A percentile compares a stretch with the other conserved stretches of the same genome.
Conservation (phyloP, 2,888 invertebrate genomes). For the Schizotus pectinicornis region DNA sequence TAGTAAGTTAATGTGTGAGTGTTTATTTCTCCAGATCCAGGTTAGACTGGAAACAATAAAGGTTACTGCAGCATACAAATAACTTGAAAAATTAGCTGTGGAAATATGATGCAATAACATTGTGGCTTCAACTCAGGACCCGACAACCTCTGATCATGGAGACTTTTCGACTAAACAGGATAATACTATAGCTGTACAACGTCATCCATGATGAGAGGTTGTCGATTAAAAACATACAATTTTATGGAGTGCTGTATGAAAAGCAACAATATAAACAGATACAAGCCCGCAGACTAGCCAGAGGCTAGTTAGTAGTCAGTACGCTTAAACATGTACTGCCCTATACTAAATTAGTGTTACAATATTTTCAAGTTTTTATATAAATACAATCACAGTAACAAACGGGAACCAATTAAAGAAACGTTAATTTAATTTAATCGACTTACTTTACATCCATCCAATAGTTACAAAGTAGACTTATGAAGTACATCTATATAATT, state of each 20-base stretch:
- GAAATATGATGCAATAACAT: slow-evolving; percentile 26
- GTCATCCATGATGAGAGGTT: slow-evolving; percentile 9
- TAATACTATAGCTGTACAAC: slow-evolving; percentile 5
- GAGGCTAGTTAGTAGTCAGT: slow-evolving; percentile 26
- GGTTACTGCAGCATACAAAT: slow-evolving; percentile 37
- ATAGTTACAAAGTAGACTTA: slow-evolving; percentile 42
- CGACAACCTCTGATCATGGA: slow-evolving; percentile 13
- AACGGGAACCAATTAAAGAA: slow-evolving; percentile 52
- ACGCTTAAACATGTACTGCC: slow-evolving; percentile 11
- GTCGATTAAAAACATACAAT: slow-evolving; percentile 13
- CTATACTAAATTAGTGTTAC: slow-evolving; percentile 43
- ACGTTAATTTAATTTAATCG: slow-evolving; percentile 33
- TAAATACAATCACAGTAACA: slow-evolving; percentile 58
- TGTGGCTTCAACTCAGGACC: slow-evolving; percentile 18
- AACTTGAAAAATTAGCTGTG: slow-evolving; percentile 6
- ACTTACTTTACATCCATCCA: slow-evolving; percentile 43
- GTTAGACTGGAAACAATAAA: slow-evolving; percentile 38
- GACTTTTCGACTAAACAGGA: not conserved
- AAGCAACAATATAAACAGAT: slow-evolving; percentile 44
- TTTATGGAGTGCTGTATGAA: slow-evolving; percentile 40
- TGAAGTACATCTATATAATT: slow-evolving; percentile 41
- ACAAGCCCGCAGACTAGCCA: slow-evolving; percentile 38
- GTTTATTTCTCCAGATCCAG: slow-evolving; percentile 43
- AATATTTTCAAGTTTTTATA: slow-evolving; percentile 48
- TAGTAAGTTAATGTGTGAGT: slow-evolving; percentile 50